Evolutionary conservation across 2,888 invertebrate genomes (phyloP), one percentile per base, ranked within the genome.

Genomic region (Athripsodes cinereus): DNA sequence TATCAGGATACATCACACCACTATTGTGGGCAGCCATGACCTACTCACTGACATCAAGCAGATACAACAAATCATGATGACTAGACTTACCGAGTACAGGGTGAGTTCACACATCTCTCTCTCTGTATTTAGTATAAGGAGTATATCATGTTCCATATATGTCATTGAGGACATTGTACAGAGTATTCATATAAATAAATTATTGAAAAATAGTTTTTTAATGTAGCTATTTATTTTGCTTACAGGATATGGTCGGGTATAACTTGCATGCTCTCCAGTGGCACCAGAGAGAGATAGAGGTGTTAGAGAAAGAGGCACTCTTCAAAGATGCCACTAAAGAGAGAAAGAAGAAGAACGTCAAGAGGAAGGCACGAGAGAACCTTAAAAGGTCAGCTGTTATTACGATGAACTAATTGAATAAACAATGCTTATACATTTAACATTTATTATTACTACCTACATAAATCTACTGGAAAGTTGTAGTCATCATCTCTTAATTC

Each of bases 201-300:
- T 1, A 44, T 18, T 6, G 44, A 18, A 44, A 1, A 44, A 10
- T 44, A 44, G 16, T 44, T 44, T 44, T 1, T 8, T 44, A 5
- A n/a, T n/a, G n/a, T n/a, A n/a, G n/a, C n/a, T 26, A 26, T 26
- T 26, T 26, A 40, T 40, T n/a, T 19, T 22, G 21, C 20, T 53
- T 53, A 20, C 75, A 95, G 85, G 91, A 95, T 70, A 80, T 84
- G 67, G 82, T 92, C 50, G 96, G 95, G 2, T 88, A 84, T 71
- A 97, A 97, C 74, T 74, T 89, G 63, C 88, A 92, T 70, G 92
- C 89, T 0, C 76, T 96, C 68, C 81, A 85, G 59, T 86, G 88
- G 72, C 69, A 92, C 53, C 88, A 89, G 67, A 81, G 85, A 55
- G 84, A 87, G 63, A 78, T 90, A 11, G 93, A 93, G 72, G 84